Percentiles rank a stretch among this genome's conserved stretches.
These are phyloP conservation scores for Caenorhabditis sp. DNA, from an alignment of 2,888 invertebrate genomes.

Conservation along the genomic window DNA sequence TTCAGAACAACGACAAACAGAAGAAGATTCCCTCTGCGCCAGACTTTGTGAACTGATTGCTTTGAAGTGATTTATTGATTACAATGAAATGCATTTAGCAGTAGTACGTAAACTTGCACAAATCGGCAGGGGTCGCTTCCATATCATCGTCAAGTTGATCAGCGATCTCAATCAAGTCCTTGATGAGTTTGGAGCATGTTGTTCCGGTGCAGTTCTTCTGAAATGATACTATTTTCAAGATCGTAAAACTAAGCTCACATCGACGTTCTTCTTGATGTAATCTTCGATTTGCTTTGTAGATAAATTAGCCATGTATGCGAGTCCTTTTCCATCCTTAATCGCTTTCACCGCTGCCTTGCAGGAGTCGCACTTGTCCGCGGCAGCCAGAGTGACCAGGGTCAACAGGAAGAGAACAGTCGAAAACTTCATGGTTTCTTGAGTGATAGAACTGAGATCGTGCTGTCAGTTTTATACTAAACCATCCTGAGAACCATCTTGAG, in stretches of 20 bases:
- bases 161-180: slow-evolving; percentile 41
- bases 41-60: slow-evolving; percentile 16
- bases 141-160: slow-evolving; percentile 57
- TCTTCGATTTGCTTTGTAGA: slow-evolving; percentile 29
- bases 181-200: slow-evolving; percentile 43
- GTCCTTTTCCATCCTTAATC: slow-evolving; percentile 48
- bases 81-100: slow-evolving; percentile 12
- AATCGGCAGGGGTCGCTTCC: slow-evolving; percentile 32
- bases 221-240: slow-evolving; percentile 10
- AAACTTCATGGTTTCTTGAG: slow-evolving; percentile 28
- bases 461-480: not conserved
- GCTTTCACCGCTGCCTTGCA: slow-evolving; percentile 39
- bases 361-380: slow-evolving; percentile 20
- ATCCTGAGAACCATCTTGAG: not conserved
- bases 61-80: not conserved
- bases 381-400: not conserved
- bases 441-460: not conserved
- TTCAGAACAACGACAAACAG: slow-evolving; percentile 39
- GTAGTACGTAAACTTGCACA: slow-evolving; percentile 43
- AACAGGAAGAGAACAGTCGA: slow-evolving; percentile 1
- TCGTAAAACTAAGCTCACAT: slow-evolving; percentile 27
- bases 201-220: slow-evolving; percentile 46
- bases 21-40: slow-evolving; percentile 33
- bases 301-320: slow-evolving; percentile 45
- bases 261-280: slow-evolving; percentile 32